These are phyloP conservation scores for Limnephilus lunatus DNA, from an alignment of 2,888 invertebrate species.

Conservation along the genomic window DNA sequence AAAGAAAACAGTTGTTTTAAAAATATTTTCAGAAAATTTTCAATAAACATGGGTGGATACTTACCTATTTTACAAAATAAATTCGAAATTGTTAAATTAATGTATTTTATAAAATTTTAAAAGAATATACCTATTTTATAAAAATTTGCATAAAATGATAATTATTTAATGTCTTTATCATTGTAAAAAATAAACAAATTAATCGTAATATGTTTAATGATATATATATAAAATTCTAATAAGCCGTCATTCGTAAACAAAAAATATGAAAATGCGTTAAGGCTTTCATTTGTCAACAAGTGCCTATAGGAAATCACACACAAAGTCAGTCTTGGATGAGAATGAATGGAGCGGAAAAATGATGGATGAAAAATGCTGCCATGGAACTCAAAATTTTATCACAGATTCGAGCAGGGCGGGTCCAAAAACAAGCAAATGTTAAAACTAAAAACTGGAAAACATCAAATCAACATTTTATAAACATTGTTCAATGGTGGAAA, in stretches of 20 bases:
- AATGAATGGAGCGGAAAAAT: slow-evolving; percentile 13
- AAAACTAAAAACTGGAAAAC: slow-evolving; percentile 64
- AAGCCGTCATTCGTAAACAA: slow-evolving; percentile 8
- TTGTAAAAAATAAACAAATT: neutral
- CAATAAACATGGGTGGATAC: too few relatives aligned
- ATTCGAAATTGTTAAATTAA: neutral
- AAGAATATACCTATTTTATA: neutral
- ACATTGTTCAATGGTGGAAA: slow-evolving; percentile 38
- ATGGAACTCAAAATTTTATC: slow-evolving; percentile 35
- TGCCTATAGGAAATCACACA: slow-evolving; percentile 39
- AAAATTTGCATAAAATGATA: neutral
- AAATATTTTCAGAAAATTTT: neutral
- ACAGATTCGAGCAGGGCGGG: slow-evolving; percentile 50
- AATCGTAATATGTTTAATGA: neutral
- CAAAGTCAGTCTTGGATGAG: slow-evolving; percentile 28
- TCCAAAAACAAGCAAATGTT: slow-evolving; percentile 59
- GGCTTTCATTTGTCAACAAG: neutral
- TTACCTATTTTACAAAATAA: too few relatives aligned
- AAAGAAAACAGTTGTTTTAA: neutral
- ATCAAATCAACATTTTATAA: slow-evolving; percentile 48
- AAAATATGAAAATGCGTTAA: slow-evolving; percentile 5
- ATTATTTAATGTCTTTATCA: neutral
- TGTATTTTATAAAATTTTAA: neutral
- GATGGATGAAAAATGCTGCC: slow-evolving; percentile 16
- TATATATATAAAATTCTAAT: neutral